Base-by-base conservation (phyloP, 2,797 vertebrate species). In the Cynodonichthys magdalenae region DNA sequence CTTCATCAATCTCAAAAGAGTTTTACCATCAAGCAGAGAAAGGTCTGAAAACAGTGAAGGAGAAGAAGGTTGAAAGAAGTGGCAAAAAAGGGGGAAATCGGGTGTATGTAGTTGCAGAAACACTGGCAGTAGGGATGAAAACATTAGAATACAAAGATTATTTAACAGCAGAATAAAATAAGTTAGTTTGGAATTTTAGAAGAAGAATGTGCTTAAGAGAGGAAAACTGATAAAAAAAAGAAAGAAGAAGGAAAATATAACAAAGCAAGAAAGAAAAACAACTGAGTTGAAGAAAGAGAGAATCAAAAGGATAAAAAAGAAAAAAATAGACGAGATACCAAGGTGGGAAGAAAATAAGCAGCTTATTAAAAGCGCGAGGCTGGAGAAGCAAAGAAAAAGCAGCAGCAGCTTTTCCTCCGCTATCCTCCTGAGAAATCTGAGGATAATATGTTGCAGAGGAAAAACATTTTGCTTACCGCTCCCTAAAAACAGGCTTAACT, bases 381-480 rank as follows among this genome's bases (percentile, higher is more conserved):
- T 80, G 49, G 57, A 85, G 69, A 85, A 3, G 20, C 47, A 59
- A 67, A 55, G 77, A 74, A 83, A 84, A 70, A 77, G 71, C 81
- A 79, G 77, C 79, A 65, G 82, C 78, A 77, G 81, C 66, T 66
- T 75, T 88, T 85, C 72, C 62, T 62, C 24, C 34, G 47, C 81
- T 77, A 74, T 87, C 77, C 86, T 89, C 87, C 68, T 55, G 87
- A 86, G 83, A 81, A 92, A 91, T 85, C 82, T 75, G 72, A 52
- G 83, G 79, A 85, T 85, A 86, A 81, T 85, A 71, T 77, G 84
- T 83, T 87, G 84, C 81, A 78, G 78, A 78, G 81, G 75, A 86
- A 85, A 87, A 88, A 89, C 85, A 89, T 86, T 88, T 90, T 85
- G 84, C 86, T 89, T 87, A 86, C 79, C 52, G 54, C 61, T 71